Conservation (phyloP, 2,797 vertebrate genomes). For the Anas bahamensis region DNA sequence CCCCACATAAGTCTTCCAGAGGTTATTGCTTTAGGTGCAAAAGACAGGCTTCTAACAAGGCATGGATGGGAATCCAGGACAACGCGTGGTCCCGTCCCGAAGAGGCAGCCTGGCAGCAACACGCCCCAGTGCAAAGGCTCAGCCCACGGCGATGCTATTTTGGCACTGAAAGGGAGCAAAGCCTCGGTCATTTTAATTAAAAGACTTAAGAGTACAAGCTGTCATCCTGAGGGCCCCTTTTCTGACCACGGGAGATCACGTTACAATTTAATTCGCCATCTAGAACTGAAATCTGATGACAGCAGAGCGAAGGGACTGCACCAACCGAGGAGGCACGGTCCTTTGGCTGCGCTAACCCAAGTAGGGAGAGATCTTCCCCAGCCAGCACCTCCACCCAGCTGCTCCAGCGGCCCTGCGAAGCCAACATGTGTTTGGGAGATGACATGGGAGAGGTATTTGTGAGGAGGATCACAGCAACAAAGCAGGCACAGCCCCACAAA, state of each 20-base stretch:
- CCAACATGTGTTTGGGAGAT: not conserved
- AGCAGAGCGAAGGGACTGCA: not conserved
- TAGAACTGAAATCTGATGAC: slow-evolving; percentile 52
- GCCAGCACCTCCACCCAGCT: slow-evolving; percentile 38
- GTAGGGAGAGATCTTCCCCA: not conserved
- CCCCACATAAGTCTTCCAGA: not conserved
- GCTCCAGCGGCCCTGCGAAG: not conserved
- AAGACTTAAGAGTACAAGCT: slow-evolving; percentile 33
- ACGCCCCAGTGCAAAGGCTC: not conserved
- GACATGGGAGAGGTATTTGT: not conserved
- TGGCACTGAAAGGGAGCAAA: slow-evolving; percentile 29
- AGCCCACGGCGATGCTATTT: not conserved
- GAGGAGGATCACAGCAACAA: not conserved
- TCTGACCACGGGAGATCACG: slow-evolving; percentile 26
- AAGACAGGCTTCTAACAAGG: not conserved
- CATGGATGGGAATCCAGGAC: not conserved
- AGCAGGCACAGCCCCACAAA: not conserved
- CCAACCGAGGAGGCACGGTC: not conserved
- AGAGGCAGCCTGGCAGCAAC: not conserved
- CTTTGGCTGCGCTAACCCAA: not conserved
- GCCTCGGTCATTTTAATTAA: slow-evolving; percentile 30
- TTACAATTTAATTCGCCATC: slow-evolving; percentile 57
- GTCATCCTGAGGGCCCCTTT: slow-evolving; percentile 47
- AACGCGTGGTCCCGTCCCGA: not conserved
- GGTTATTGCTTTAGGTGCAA: not conserved